Evolutionary conservation across 1,140 invertebrate species (phyloP).

Genomic region (Pectinophora gossypiella): DNA sequence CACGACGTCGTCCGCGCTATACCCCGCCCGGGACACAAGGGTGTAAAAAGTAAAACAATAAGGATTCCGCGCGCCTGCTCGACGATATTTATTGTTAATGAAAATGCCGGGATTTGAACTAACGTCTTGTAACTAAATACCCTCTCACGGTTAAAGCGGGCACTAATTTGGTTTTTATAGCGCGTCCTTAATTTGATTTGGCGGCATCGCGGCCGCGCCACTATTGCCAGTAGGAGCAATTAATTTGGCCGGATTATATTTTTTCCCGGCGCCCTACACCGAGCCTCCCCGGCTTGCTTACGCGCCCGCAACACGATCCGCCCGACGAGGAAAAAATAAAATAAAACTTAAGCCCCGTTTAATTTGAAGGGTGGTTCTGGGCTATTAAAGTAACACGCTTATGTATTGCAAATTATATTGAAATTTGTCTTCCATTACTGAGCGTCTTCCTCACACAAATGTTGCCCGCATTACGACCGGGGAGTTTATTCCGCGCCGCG

Average conservation of each 20-base stretch:
- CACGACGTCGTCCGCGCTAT: slow-evolving; percentile 47
- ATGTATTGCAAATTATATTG: slow-evolving; percentile 77
- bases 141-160: slow-evolving; percentile 74
- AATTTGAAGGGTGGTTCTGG: slow-evolving; percentile 77
- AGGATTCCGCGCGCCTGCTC: slow-evolving; percentile 65
- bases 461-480: slow-evolving; percentile 71
- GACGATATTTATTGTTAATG: slow-evolving; percentile 77
- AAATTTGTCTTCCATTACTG: slow-evolving; percentile 76
- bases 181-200: slow-evolving; percentile 76
- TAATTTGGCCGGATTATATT: slow-evolving; percentile 76
- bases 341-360: slow-evolving; percentile 76
- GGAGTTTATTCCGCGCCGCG: slow-evolving; percentile 68
- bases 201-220: slow-evolving; percentile 69
- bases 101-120: slow-evolving; percentile 76
- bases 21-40: slow-evolving; percentile 66
- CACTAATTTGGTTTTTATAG: slow-evolving; percentile 78
- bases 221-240: slow-evolving; percentile 73
- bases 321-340: slow-evolving; percentile 69
- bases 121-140: slow-evolving; percentile 76
- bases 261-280: slow-evolving; percentile 56
- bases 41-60: slow-evolving; percentile 76
- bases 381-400: slow-evolving; percentile 77
- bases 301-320: slow-evolving; percentile 42
- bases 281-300: slow-evolving; percentile 32
- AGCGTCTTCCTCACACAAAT: slow-evolving; percentile 73